Conservation (phyloP, 35 echinoderm and acorn worm species). For the Ophiothrix spiculata region DNA sequence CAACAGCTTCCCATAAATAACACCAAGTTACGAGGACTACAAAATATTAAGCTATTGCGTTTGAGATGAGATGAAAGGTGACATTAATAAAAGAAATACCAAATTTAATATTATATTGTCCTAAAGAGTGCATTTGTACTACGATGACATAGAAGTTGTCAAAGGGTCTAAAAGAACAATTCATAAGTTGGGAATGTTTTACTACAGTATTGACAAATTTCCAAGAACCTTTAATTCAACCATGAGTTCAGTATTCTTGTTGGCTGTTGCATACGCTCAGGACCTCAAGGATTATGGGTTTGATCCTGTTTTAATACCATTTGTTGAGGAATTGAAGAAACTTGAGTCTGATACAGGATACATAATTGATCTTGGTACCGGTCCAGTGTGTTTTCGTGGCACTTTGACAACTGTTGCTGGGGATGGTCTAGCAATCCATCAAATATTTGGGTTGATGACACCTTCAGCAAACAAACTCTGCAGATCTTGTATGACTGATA, state of each 20-base stretch:
- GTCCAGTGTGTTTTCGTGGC: constrained; percentile 20
- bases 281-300: constrained; percentile 62
- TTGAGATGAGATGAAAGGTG: no score
- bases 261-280: constrained; percentile 44
- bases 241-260: constrained; percentile 21
- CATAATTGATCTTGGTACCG: constrained; percentile 1
- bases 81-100: no score
- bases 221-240: constrained; percentile 20
- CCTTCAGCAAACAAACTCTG: constrained; percentile 50
- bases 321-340: constrained; percentile 46
- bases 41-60: no score
- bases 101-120: no score
- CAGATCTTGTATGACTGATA: constrained; percentile 13
- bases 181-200: constrained; percentile 70
- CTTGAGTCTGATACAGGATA: constrained; percentile 38
- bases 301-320: constrained; percentile 35
- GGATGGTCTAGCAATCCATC: constrained; percentile 57
- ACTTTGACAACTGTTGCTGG: constrained; percentile 29
- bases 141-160: constrained; percentile 59
- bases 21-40: no score
- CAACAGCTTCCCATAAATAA: no score
- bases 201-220: constrained; percentile 59
- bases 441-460: constrained; percentile 52
- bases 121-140: constrained; percentile 53
- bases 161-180: constrained; percentile 33